Evolutionary conservation across 1,140 invertebrate species (phyloP), one percentile per base, ranked within the genome.

Genomic region (Lepidurus packardi): DNA sequence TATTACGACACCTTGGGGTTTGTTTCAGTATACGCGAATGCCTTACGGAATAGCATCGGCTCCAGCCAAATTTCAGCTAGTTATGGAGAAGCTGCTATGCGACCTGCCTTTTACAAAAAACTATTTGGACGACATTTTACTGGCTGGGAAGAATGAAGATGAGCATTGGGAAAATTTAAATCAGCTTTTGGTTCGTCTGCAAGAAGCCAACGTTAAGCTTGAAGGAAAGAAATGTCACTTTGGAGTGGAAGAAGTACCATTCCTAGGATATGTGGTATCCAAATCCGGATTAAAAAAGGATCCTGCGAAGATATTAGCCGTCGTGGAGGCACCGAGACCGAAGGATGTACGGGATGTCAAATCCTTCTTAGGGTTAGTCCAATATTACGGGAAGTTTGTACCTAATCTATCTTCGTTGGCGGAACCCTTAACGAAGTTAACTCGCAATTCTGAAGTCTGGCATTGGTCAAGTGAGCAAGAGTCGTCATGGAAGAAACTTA

Each of bases 361-460:
- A 79, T 77, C 80, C 65, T 82, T 86, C 83, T 76, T 85, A 74
- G 85, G 86, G 8, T 78, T 85, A 73, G 79, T 82, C 25, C 82
- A 82, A 25, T 88, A 85, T 81, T 88, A 86, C 77, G 81, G 85
- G 73, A 81, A 85, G 24, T 88, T 87, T 79, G 80, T 87, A 10
- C 80, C 81, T 45, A 81, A 86, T 73, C 83, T 86, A 75, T 80
- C 85, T 7, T 80, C 81, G 8, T n/a, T 86, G 6, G 82, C 83
- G 9, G 81, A 79, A 1, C 85, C 86, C 13, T 78, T 88, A 6
- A 82, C 84, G 78, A 53, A 81, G 43, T 80, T 88, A 74, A 24
- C 73, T 5, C 47, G 43, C 10, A 43, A 41, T 13, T 79, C 77
- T 7, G 53, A 25, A 11, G 74, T 44, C 11, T 81, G 80, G 47